A percentile compares a stretch with the other conserved stretches of the same genome.
phyloP scores from a whole-genome alignment of 2,113 vertebrate species.

The Mormyrus lacerda region DNA sequence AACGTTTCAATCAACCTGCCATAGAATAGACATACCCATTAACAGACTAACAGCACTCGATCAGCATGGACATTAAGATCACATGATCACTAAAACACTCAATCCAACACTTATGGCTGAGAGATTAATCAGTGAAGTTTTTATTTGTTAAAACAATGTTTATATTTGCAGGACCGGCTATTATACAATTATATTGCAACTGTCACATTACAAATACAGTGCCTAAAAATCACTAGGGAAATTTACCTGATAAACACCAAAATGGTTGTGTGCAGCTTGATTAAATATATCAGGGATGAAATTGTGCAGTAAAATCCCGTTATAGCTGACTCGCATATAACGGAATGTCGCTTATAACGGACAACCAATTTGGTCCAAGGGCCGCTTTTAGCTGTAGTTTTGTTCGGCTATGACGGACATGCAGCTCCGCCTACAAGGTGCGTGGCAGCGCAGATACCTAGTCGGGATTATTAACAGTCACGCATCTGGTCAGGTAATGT shows the following conservation, averaged over 20 bases:
- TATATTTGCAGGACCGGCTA: not conserved
- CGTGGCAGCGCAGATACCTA: too few relatives aligned
- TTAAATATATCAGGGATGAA: not conserved
- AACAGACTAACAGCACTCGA: not conserved
- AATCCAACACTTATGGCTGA: not conserved
- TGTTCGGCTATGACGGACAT: too few relatives aligned
- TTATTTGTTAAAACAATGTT: not conserved
- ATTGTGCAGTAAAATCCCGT: not conserved
- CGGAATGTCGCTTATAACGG: too few relatives aligned
- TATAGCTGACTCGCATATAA: too few relatives aligned
- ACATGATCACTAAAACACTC: not conserved
- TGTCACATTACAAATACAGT: not conserved
- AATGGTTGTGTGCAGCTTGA: not conserved
- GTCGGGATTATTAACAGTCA: too few relatives aligned
- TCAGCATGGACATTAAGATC: not conserved
- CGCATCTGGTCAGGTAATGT: too few relatives aligned
- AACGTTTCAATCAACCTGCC: conserved; percentile 7
- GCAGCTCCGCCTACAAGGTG: too few relatives aligned
- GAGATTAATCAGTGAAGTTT: not conserved
- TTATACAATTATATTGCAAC: not conserved
- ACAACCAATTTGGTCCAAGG: too few relatives aligned
- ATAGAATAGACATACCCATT: not conserved
- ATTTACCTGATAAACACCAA: not conserved
- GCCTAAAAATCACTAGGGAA: not conserved
- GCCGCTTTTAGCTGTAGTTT: too few relatives aligned